Conservation (phyloP, 2,113 vertebrate species). For the Peromyscus californicus region DNA sequence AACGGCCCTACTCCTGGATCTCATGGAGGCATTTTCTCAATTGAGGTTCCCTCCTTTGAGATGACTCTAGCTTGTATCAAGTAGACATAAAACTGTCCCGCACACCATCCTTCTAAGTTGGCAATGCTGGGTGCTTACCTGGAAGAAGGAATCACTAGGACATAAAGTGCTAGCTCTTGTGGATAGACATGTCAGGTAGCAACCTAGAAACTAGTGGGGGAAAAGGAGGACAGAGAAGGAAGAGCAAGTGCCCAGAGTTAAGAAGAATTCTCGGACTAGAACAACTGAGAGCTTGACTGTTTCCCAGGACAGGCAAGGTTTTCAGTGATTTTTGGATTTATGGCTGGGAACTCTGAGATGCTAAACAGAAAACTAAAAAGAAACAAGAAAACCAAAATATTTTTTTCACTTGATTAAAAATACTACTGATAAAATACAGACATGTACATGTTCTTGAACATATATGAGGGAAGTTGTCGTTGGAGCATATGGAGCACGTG, state of each 20-base stretch:
- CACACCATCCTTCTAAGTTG: not conserved
- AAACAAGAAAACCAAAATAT: not conserved
- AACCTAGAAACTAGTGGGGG: not conserved
- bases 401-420: constrained; percentile 19
- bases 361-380: not conserved
- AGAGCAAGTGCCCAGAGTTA: not conserved
- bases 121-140: not conserved
- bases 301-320: not conserved
- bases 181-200: not conserved
- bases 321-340: constrained; percentile 6
- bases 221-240: not conserved
- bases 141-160: not conserved
- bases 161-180: not conserved
- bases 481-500: not conserved
- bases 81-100: not conserved
- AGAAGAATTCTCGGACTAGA: not conserved
- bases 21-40: not conserved
- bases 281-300: not conserved
- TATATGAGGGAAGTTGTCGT: not conserved
- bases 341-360: not conserved
- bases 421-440: not conserved
- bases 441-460: not conserved
- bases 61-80: not conserved
- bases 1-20: not conserved
- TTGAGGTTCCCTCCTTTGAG: not conserved